Percentiles rank a stretch among this genome's conserved stretches.
phyloP scores from a whole-genome alignment of 2,113 vertebrate species.

The Tyrannus savana region DNA sequence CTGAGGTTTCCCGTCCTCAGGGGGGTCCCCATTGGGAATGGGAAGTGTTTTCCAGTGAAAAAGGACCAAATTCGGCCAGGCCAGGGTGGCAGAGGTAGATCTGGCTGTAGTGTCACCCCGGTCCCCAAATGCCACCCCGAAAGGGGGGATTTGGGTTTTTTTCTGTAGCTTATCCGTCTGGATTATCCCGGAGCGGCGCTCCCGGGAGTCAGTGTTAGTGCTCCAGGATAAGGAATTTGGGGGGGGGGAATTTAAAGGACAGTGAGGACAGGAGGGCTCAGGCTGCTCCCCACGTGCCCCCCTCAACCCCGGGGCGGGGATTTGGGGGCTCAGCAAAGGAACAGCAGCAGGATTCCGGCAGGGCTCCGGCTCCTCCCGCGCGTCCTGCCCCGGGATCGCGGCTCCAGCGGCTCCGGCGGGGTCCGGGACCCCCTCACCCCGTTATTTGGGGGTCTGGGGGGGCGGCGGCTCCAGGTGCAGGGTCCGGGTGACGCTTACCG shows the following conservation, averaged over 20 bases:
- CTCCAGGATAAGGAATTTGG: neutral
- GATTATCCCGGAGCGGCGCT: neutral
- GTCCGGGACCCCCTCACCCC: too few species aligned
- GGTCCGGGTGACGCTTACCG: conserved; percentile 84
- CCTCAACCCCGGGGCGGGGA: accelerated
- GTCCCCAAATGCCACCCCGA: neutral
- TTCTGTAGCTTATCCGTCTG: neutral
- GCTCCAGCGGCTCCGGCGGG: neutral
- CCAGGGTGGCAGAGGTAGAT: neutral
- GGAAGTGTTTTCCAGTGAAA: neutral
- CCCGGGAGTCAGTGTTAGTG: neutral
- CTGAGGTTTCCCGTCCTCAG: accelerated
- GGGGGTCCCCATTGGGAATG: neutral
- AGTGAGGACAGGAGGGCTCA: neutral
- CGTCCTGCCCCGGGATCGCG: neutral
- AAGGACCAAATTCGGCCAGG: neutral
- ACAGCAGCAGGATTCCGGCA: neutral
- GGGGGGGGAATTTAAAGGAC: neutral
- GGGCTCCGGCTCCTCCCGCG: neutral
- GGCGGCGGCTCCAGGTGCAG: conserved; percentile 75
- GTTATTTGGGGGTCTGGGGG: neutral
- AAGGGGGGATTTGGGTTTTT: neutral
- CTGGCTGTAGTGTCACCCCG: neutral
- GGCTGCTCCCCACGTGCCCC: neutral
- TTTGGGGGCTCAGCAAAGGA: neutral